phyloP scores from a whole-genome alignment of 2,888 invertebrate species.

The Agrilus biguttatus region DNA sequence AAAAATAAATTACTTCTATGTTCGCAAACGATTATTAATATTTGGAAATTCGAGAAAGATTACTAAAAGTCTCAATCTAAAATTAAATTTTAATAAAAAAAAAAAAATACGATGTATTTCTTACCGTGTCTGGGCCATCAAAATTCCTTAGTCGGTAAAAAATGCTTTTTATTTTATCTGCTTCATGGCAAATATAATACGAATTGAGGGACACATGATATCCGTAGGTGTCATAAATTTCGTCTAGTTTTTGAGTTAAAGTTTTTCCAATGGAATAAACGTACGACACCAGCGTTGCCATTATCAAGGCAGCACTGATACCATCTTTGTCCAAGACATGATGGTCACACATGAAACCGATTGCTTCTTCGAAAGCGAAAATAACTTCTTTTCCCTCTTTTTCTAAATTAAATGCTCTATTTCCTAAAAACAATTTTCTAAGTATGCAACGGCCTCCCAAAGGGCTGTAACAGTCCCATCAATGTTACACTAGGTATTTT shows the following conservation, averaged over 20 bases:
- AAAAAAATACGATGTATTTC: too few species aligned
- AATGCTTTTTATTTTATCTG: conserved; percentile 50
- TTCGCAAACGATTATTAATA: too few species aligned
- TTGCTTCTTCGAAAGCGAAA: conserved; percentile 97
- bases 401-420: conserved; percentile 58
- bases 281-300: conserved; percentile 61
- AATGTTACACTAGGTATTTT: too few species aligned
- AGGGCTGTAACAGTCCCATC: too few species aligned
- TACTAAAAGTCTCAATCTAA: too few species aligned
- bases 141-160: conserved; percentile 73
- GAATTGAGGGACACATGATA: conserved; percentile 78
- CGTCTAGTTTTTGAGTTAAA: conserved; percentile 48
- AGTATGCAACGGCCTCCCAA: too few species aligned
- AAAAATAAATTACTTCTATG: too few species aligned
- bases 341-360: conserved; percentile 92
- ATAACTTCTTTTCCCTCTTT: conserved; percentile 61
- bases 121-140: conserved; percentile 44
- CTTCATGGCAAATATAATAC: conserved; percentile 78
- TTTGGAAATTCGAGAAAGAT: too few species aligned
- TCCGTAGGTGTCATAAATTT: conserved; percentile 75
- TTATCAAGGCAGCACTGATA: conserved; percentile 70
- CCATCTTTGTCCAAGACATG: conserved; percentile 93
- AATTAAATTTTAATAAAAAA: too few species aligned
- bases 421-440: conserved; percentile 35
- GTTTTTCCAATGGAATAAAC: conserved; percentile 45